Percentiles rank a stretch among this genome's conserved stretches.
These are phyloP conservation scores for Hypomecis punctinalis DNA, from an alignment of 2,888 invertebrate species.

Conservation along the genomic window DNA sequence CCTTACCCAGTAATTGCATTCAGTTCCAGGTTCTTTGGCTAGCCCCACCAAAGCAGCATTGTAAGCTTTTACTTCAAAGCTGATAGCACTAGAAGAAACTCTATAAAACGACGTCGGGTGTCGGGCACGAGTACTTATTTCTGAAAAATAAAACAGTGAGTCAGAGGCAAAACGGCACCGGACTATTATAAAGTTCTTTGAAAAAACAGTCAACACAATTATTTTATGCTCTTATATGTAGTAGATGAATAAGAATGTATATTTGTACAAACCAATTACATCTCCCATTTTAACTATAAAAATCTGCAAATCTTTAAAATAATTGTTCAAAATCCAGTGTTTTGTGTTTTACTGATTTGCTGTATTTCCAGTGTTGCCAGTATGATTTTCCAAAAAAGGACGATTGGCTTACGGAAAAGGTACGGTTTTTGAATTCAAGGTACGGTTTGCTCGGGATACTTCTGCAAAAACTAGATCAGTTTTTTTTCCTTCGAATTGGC, in stretches of 20 bases:
- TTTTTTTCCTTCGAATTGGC: too few relatives aligned
- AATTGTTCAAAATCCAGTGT: too few relatives aligned
- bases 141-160: conserved; percentile 48
- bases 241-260: not conserved
- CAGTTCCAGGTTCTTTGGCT: conserved; percentile 46
- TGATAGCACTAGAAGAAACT: conserved; percentile 56
- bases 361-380: too few relatives aligned
- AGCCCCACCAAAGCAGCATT: conserved; percentile 60
- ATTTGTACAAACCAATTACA: conserved; percentile 16
- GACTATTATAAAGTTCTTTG: too few relatives aligned
- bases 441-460: too few relatives aligned
- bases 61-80: conserved; percentile 61
- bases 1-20: conserved; percentile 57
- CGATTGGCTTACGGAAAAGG: too few relatives aligned
- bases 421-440: too few relatives aligned
- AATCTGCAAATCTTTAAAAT: too few relatives aligned
- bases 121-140: conserved; percentile 56
- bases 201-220: too few relatives aligned
- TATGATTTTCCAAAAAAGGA: too few relatives aligned
- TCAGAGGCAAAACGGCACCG: not conserved
- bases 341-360: too few relatives aligned
- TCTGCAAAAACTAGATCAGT: too few relatives aligned
- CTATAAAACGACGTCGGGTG: conserved; percentile 60
- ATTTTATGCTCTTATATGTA: not conserved
- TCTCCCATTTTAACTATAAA: conserved; percentile 31